Evolutionary conservation across 2,113 vertebrate species (phyloP), one percentile per base, ranked within the genome.

Genomic region (Notarius lentiginosus): DNA sequence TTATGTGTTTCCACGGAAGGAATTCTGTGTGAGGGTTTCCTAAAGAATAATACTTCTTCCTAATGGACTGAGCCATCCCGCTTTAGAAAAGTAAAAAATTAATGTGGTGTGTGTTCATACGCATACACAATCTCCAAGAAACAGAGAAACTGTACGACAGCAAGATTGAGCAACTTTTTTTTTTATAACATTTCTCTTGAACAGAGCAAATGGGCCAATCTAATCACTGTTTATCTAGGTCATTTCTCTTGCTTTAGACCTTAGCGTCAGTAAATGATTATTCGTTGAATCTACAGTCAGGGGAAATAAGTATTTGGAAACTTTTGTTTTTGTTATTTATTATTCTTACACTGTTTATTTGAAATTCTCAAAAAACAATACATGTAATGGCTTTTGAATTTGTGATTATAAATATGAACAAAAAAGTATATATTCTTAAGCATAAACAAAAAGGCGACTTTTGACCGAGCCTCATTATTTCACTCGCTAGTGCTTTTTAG

Each of bases 1-100:
- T 90, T 79, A 86, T 89, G 73, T 81, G 70, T 84, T 91, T 91
- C 86, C 81, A 88, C 53, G 68, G 81, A 89, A 89, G 84, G 85
- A 90, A 86, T 86, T 88, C 51, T 84, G 75, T 70, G 30, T 84
- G 56, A 84, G 83, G 30, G 47, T 84, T 76, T 87, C 88, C 83
- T 61, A 7, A 53, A 88, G 85, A 84, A 88, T 83, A 82, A 86
- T 86, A 88, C 82, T 63, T 91, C 88, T 87, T 86, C 60, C 73
- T 88, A 84, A 86, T 79, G 58, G 88, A 87, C 68, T 58, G 22
- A 81, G 68, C 79, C 86, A 87, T 80, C 79, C 55, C 82, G 76
- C 79, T 79, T 79, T 87, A 8, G 61, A 83, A 84, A 88, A 75
- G 51, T 51, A 81, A 79, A 41, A 85, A 85, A 82, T 83, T 49